These are phyloP conservation scores for Meleagris gallopavo DNA, from an alignment of 2,113 vertebrate genomes.

Conservation along the genomic window DNA sequence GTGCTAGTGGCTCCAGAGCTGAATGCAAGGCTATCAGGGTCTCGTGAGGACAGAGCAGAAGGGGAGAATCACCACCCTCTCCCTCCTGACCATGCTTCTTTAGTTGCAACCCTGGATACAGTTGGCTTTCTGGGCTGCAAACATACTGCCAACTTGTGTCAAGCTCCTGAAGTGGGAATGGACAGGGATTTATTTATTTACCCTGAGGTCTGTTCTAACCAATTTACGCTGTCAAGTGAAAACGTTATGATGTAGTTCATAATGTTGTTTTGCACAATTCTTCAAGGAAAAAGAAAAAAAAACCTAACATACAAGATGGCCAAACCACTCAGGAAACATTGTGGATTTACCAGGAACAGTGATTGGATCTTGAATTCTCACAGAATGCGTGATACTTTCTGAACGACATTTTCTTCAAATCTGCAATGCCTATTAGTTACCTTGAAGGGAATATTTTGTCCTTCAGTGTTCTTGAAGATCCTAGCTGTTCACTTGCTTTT, in stretches of 20 bases:
- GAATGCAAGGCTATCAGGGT: not conserved
- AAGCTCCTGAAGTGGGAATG: not conserved
- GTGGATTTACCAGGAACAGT: not conserved
- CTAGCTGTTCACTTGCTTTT: not conserved
- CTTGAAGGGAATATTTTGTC: not conserved
- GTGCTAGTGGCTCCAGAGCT: not conserved
- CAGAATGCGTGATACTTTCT: not conserved
- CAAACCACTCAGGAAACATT: not conserved
- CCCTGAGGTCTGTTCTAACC: not conserved
- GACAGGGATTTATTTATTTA: not conserved
- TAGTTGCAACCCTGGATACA: not conserved
- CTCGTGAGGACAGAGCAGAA: not conserved
- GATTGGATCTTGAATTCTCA: not conserved
- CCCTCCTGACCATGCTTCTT: not conserved
- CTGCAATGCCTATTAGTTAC: not conserved
- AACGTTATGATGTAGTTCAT: not conserved
- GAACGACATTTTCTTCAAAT: accelerated
- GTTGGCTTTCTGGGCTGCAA: not conserved
- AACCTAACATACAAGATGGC: not conserved
- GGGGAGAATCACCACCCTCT: not conserved
- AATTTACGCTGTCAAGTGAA: not conserved
- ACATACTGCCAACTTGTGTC: not conserved
- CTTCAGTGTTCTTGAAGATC: not conserved
- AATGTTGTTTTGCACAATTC: not conserved
- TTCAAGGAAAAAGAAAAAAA: not conserved